phyloP scores from a whole-genome alignment of 2,888 invertebrate genomes.

The Sylvicola cinctus region DNA sequence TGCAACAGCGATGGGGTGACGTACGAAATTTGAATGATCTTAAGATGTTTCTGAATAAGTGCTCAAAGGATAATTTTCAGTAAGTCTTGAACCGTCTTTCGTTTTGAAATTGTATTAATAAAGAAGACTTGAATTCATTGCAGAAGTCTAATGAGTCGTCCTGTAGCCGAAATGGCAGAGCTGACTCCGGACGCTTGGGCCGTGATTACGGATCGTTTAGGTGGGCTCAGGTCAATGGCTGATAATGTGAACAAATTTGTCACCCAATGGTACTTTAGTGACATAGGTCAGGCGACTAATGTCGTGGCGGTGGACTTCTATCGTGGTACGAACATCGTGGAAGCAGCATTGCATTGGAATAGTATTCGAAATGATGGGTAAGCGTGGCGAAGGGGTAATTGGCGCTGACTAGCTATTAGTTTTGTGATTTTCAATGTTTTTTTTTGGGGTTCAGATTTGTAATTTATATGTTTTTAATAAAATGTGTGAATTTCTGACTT shows the following conservation, averaged over 20 bases:
- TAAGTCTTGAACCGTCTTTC: constrained; percentile 17
- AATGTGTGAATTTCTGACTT: too few species aligned
- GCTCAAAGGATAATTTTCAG: too few species aligned
- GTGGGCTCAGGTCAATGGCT: constrained; percentile 39
- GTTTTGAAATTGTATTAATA: too few species aligned
- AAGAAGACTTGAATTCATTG: constrained; percentile 14
- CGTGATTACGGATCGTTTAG: constrained; percentile 32
- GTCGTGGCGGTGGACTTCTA: constrained; percentile 42
- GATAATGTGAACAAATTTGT: constrained; percentile 38
- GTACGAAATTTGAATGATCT: constrained; percentile 31
- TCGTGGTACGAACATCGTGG: constrained; percentile 34
- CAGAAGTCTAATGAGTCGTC: constrained; percentile 13
- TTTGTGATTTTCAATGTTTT: too few species aligned
- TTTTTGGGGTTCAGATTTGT: too few species aligned
- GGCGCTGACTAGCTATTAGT: too few species aligned
- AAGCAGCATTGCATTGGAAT: constrained; percentile 23
- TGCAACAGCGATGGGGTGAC: constrained; percentile 46
- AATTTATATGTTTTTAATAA: too few species aligned
- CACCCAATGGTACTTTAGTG: constrained; percentile 31
- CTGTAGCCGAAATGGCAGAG: constrained; percentile 45
- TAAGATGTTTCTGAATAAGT: constrained; percentile 27
- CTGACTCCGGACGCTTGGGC: constrained; percentile 39
- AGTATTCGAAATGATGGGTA: constrained; percentile 6
- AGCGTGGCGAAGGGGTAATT: too few species aligned
- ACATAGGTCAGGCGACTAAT: constrained; percentile 31